phyloP scores from a whole-genome alignment of 2,113 vertebrate species.

The Crotalus helleri region DNA sequence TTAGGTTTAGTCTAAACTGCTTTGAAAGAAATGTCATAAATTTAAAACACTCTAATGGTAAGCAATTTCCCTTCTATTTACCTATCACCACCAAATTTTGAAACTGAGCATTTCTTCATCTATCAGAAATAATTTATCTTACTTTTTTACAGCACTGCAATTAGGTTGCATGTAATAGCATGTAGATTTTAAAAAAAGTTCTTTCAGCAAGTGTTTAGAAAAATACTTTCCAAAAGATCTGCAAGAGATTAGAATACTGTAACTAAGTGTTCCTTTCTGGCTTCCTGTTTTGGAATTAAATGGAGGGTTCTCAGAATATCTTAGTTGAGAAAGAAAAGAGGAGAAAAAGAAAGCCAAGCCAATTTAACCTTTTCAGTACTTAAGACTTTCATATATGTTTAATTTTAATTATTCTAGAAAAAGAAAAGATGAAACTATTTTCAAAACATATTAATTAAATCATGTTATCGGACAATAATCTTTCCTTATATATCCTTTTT shows the following conservation, averaged over 20 bases:
- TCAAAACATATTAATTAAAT: conserved; percentile 32
- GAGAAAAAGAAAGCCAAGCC: conserved; percentile 64
- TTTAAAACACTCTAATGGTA: conserved; percentile 3
- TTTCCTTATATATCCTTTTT: neutral
- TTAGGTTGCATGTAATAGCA: conserved; percentile 52
- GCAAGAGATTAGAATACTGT: conserved; percentile 74
- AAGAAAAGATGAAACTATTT: conserved; percentile 28
- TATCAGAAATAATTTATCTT: conserved; percentile 37
- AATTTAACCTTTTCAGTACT: conserved; percentile 76
- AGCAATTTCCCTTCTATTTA: neutral
- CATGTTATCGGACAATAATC: conserved; percentile 28
- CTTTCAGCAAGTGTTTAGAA: conserved; percentile 77
- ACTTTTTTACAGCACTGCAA: conserved; percentile 40
- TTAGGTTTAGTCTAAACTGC: fast-evolving
- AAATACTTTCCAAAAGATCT: conserved; percentile 86
- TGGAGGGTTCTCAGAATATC: conserved; percentile 75
- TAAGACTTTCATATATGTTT: conserved; percentile 40
- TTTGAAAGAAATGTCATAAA: conserved; percentile 1
- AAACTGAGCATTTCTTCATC: conserved; percentile 2
- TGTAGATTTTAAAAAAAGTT: conserved; percentile 49
- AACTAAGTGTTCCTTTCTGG: conserved; percentile 78
- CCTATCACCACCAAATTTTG: neutral
- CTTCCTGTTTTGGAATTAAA: conserved; percentile 89
- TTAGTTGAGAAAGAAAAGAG: conserved; percentile 56
- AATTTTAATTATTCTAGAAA: conserved; percentile 32